Conservation (phyloP, 2,888 invertebrate species). For the Archips crataeganus region DNA sequence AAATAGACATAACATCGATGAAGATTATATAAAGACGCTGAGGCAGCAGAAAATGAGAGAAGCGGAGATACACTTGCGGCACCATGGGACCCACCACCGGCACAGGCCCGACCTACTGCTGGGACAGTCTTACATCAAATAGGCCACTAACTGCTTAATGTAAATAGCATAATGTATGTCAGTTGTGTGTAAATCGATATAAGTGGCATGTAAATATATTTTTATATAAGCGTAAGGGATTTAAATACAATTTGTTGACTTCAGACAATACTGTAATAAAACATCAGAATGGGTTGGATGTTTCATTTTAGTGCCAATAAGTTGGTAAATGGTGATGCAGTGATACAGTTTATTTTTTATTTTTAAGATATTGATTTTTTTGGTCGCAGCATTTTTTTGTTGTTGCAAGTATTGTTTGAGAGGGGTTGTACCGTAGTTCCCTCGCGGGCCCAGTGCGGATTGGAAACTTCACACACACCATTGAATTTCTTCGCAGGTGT, state of each 20-base stretch:
- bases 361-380: no score
- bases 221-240: constrained; percentile 64
- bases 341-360: neutral
- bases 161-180: constrained; percentile 51
- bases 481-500: no score
- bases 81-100: constrained; percentile 76
- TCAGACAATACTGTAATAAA: constrained; percentile 62
- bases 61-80: constrained; percentile 77
- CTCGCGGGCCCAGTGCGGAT: no score
- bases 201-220: constrained; percentile 71
- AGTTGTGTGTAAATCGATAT: constrained; percentile 59
- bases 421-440: no score
- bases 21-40: constrained; percentile 72
- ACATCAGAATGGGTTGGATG: constrained; percentile 42
- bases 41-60: constrained; percentile 78
- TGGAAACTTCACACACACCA: no score
- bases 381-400: no score
- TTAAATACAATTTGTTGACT: constrained; percentile 67
- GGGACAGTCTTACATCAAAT: constrained; percentile 77
- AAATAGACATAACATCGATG: constrained; percentile 68
- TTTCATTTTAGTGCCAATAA: constrained; percentile 21
- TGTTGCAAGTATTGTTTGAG: no score
- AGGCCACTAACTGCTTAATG: constrained; percentile 49
- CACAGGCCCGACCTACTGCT: constrained; percentile 71
- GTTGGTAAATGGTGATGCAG: neutral